Evolutionary conservation across 2,888 invertebrate genomes (phyloP), one percentile per base, ranked within the genome.

Genomic region (Drosophila prostipennis): DNA sequence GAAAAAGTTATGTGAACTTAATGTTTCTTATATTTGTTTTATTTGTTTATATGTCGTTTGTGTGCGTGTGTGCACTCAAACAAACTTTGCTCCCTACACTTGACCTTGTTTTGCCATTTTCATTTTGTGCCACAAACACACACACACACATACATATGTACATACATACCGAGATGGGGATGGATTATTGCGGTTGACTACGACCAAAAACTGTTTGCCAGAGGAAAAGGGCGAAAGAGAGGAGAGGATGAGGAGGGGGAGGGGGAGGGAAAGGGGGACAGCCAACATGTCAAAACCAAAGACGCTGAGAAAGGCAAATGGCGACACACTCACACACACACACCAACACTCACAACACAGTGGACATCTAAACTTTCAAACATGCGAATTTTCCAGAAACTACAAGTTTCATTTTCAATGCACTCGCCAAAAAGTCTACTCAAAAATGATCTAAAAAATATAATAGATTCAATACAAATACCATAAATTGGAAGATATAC

Each of bases 41-140:
- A 43, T 36, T 57, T 68, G 14, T 72, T 46, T 42, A 52, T 59
- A 34, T 29, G 42, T 45, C 45, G 45, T 53, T 42, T 55, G 23
- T 37, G n/a, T 77, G 63, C 67, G 65, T 70, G 63, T 71, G 72
- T 67, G 80, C 74, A 79, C 86, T 82, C 78, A 75, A 80, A 82
- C 86, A 82, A 83, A 82, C 87, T 84, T 83, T 83, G 87, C 87
- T 86, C 82, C 84, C 84, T 83, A 87, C 87, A 83, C 84, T 83
- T 83, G 87, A 87, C 87, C 87, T 83, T 83, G 83, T 83, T 87
- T 83, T 84, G 84, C 77, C 82, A 83, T 83, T 82, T 84, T 80
- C 80, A 80, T 84, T 80, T 80, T 80, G 68, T 76, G 72, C 68
- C 86, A 72, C 56, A 68, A 46, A 70, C 59, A 56, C 55, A 58